A percentile compares a stretch with the other conserved stretches of the same genome.
These are phyloP conservation scores for Holacanthus passer DNA, from an alignment of 2,113 vertebrate species.

Conservation along the genomic window DNA sequence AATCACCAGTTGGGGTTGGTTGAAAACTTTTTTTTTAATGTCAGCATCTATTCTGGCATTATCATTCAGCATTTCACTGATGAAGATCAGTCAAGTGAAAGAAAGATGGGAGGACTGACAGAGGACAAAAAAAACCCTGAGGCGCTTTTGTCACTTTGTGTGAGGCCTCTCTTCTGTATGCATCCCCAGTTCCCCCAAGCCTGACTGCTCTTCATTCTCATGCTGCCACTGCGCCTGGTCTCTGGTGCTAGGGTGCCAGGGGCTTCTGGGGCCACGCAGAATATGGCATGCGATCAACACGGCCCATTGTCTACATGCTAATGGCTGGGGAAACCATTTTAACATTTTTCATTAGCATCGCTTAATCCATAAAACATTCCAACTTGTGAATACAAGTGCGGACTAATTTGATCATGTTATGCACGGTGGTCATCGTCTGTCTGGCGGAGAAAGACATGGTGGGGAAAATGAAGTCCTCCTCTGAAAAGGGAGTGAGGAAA, in stretches of 20 bases:
- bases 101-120: constrained; percentile 77
- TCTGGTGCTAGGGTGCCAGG: constrained; percentile 78
- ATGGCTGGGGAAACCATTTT: constrained; percentile 71
- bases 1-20: background rate
- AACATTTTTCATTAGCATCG: constrained; percentile 75
- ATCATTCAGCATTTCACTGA: constrained; percentile 65
- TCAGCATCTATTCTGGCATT: constrained; percentile 31
- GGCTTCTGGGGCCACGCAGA: constrained; percentile 79
- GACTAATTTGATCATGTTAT: constrained; percentile 65
- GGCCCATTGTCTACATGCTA: constrained; percentile 84
- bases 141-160: constrained; percentile 83
- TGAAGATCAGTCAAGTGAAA: constrained; percentile 67
- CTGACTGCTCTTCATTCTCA: constrained; percentile 81
- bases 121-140: constrained; percentile 75
- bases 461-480: constrained; percentile 40
- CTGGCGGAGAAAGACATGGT: constrained; percentile 11
- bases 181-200: constrained; percentile 77
- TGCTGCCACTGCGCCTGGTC: constrained; percentile 82
- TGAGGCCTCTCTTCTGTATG: constrained; percentile 86
- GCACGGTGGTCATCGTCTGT: constrained; percentile 28
- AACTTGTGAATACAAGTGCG: constrained; percentile 52
- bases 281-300: constrained; percentile 77
- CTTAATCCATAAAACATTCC: constrained; percentile 68
- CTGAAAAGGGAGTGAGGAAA: constrained; percentile 26
- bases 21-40: constrained; percentile 26